Evolutionary conservation across 2,113 vertebrate genomes (phyloP).

Genomic region (Boleophthalmus pectinirostris): DNA sequence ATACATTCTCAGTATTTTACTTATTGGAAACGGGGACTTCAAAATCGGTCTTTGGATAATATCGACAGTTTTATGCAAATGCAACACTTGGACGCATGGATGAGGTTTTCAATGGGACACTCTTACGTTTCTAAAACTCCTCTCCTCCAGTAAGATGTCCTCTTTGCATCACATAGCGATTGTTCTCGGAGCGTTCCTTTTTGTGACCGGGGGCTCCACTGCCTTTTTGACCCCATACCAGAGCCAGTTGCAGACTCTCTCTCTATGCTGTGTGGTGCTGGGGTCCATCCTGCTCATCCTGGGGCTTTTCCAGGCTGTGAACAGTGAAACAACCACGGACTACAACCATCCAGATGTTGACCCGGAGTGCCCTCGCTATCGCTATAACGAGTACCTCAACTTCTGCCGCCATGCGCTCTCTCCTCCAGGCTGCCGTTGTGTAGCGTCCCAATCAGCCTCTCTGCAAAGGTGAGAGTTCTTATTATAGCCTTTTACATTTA

Average conservation of each 20-base stretch:
- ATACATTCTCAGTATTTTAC: constrained; percentile 20
- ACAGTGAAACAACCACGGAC: constrained; percentile 68
- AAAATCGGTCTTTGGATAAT: constrained; percentile 17
- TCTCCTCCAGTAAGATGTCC: constrained; percentile 70
- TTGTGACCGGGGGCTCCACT: constrained; percentile 79
- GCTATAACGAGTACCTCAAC: constrained; percentile 72
- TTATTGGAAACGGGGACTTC: constrained; percentile 11
- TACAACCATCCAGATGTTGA: constrained; percentile 65
- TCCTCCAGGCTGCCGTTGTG: constrained; percentile 69
- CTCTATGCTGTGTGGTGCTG: constrained; percentile 80
- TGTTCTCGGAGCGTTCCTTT: constrained; percentile 78
- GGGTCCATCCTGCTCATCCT: constrained; percentile 80
- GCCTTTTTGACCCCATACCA: constrained; percentile 76
- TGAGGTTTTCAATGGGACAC: constrained; percentile 22
- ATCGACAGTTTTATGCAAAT: constrained; percentile 14
- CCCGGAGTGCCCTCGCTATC: constrained; percentile 67
- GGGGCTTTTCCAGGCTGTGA: constrained; percentile 81
- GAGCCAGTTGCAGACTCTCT: constrained; percentile 79
- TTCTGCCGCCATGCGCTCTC: constrained; percentile 70
- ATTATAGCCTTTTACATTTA: not conserved
- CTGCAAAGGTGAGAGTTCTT: constrained; percentile 71
- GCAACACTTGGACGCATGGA: constrained; percentile 33
- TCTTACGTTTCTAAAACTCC: constrained; percentile 43
- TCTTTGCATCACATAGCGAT: constrained; percentile 80
- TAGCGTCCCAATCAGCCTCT: constrained; percentile 77